Evolutionary conservation across 2,888 invertebrate species (phyloP).

Genomic region (Trimorus sp.): DNA sequence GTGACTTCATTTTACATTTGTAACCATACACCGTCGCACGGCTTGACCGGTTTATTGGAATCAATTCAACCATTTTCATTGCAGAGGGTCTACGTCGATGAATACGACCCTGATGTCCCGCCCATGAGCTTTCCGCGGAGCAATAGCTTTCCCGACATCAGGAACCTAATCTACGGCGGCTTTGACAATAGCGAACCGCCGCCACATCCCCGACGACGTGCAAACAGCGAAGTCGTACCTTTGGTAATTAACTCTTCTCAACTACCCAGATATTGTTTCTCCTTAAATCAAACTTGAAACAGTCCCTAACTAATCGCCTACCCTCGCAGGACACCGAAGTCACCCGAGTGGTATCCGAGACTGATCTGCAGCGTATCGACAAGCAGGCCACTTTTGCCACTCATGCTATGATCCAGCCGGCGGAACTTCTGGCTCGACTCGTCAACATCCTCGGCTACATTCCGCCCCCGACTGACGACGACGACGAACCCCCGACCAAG

Average conservation of each 20-base stretch:
- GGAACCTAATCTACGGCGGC: slow-evolving; percentile 81
- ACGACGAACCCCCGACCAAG: slow-evolving; percentile 65
- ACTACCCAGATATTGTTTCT: too few species aligned
- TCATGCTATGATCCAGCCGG: slow-evolving; percentile 88
- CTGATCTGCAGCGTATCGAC: slow-evolving; percentile 90
- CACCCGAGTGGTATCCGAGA: slow-evolving; percentile 88
- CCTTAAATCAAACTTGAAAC: too few species aligned
- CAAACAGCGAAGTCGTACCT: slow-evolving; percentile 79
- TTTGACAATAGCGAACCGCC: slow-evolving; percentile 70
- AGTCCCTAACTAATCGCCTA: too few species aligned
- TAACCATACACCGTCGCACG: too few species aligned
- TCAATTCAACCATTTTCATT: slow-evolving; percentile 69
- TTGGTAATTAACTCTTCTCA: slow-evolving; percentile 69
- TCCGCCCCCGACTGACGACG: slow-evolving; percentile 76
- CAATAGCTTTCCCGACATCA: slow-evolving; percentile 88
- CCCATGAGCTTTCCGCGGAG: slow-evolving; percentile 83
- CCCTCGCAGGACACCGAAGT: slow-evolving; percentile 78
- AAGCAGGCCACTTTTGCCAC: slow-evolving; percentile 89
- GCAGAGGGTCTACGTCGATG: slow-evolving; percentile 88
- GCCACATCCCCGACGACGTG: slow-evolving; percentile 77
- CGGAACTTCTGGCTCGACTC: slow-evolving; percentile 89
- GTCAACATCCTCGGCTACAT: slow-evolving; percentile 88
- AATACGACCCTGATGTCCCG: slow-evolving; percentile 75
- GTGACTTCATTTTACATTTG: too few species aligned
- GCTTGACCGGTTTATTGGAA: too few species aligned